Evolutionary conservation across 2,113 vertebrate species (phyloP).

Genomic region (Oxyura jamaicensis): DNA sequence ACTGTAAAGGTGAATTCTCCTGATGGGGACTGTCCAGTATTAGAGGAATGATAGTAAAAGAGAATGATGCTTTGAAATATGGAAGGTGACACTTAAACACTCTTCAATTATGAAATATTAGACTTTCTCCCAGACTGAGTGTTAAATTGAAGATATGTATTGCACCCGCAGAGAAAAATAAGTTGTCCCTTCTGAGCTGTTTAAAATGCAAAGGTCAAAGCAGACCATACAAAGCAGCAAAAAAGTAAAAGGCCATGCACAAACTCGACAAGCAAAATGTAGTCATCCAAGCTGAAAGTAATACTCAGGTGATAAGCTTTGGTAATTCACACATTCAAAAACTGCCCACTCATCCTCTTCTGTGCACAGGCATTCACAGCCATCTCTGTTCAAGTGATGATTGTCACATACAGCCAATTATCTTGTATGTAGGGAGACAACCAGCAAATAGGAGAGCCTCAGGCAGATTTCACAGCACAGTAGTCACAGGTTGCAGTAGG

Average conservation of each 20-base stretch:
- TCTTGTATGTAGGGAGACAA: not conserved
- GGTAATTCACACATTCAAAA: not conserved
- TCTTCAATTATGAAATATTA: not conserved
- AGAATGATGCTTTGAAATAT: not conserved
- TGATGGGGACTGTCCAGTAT: not conserved
- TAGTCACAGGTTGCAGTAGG: not conserved
- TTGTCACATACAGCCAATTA: not conserved
- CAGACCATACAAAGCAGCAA: not conserved
- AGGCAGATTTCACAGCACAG: fast-evolving
- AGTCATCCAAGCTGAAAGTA: not conserved
- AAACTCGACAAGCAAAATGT: not conserved
- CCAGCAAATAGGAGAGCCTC: not conserved
- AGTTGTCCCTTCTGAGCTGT: not conserved
- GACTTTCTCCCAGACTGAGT: not conserved
- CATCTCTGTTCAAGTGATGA: not conserved
- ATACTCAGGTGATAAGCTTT: not conserved
- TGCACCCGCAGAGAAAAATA: not conserved
- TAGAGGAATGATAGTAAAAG: not conserved
- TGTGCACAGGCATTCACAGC: not conserved
- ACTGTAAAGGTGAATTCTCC: not conserved
- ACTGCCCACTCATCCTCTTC: not conserved
- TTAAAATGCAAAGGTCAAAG: not conserved
- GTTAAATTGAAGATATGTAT: not conserved
- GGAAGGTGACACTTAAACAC: not conserved
- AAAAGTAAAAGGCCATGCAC: not conserved